Base-by-base conservation (phyloP, 2,113 vertebrate genomes). In the Ovibos moschatus region DNA sequence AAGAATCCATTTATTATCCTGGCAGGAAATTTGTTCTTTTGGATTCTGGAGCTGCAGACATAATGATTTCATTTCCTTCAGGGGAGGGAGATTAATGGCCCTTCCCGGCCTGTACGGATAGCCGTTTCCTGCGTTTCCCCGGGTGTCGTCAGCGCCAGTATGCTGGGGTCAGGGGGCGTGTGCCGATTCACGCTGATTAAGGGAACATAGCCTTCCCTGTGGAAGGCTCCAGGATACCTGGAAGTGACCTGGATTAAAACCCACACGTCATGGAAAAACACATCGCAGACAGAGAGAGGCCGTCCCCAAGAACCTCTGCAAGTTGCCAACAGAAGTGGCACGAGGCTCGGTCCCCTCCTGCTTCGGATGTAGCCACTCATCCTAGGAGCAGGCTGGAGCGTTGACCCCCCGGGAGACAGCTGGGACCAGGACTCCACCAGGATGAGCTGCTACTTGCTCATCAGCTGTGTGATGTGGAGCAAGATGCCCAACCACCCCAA, bases 1-100 rank as follows among this genome's bases (percentile, higher is more conserved):
- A 99, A 98, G 99, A 99, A 98, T 98, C 98, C 99, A 99, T 99
- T 99, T 99, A 99, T 99, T 99, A 99, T 99, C 98, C 98, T 98
- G 98, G 98, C 99, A 99, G 99, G 99, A 99, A 99, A 99, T 99
- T 99, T 99, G 99, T 99, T 99, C 99, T 98, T 99, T 33, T 98
- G 98, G 98, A 98, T 98, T 98, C 98, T 98, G 98, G 98, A 98
- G 98, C 98, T 98, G 98, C 98, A 99, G 99, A 99, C 98, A 98
- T 98, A 99, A 99, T 99, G 98, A 99, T 99, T 99, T 99, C 99
- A 99, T 99, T 99, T 99, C 99, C 99, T 98, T 98, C 4, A 40
- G 98, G 98, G 98, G 98, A 30, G 96, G 96, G 98, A 99, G 99
- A 99, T 99, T 98, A 99, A 99, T 99, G 97, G 98, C 97, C 98